Base-by-base conservation (phyloP, 2,888 invertebrate genomes). In the Temnothorax ravouxi region DNA sequence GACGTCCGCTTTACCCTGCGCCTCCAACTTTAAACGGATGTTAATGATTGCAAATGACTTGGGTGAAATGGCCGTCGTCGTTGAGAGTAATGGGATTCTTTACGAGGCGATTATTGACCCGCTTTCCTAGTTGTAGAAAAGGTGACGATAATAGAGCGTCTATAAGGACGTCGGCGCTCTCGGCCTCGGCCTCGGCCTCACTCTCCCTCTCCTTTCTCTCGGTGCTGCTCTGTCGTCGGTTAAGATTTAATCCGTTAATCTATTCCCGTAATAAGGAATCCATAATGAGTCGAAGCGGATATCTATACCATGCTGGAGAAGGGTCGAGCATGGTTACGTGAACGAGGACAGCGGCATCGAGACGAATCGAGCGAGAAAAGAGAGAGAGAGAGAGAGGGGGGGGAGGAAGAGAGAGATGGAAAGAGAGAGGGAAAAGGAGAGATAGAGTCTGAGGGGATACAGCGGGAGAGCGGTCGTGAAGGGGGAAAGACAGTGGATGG, bases 181-280 rank as follows among this genome's bases (percentile, higher is more conserved):
- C 69, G 82, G 67, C 80, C 81, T 59, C 77, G 52, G 72, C 86
- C 86, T 81, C 71, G 18, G 59, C 71, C 38, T 67, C n/a, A 11
- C 29, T n/a, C 56, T 61, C 50, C 52, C 38, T 61, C 21, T 34
- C 34, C 34, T 34, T 34, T 34, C 34, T 69, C 79, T 52, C 61
- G 25, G n/a, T 29, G 64, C 62, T 75, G 74, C 84, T 82, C 86
- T 85, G 88, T 85, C 88, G 83, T 77, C 85, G 88, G 88, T 89
- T 88, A 90, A 92, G 89, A 92, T 92, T 92, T 92, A 91, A 92
- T 92, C 92, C 92, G 90, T 89, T 92, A 91, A 92, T 92, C 92
- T 92, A 92, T 92, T 88, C 91, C 88, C 88, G 89, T 91, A 92
- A 92, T 92, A 90, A 92, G 92, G 91, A 92, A 91, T 91, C 92